Evolutionary conservation across 1,140 invertebrate species (phyloP).

Genomic region (Dolichoris vasculosae): DNA sequence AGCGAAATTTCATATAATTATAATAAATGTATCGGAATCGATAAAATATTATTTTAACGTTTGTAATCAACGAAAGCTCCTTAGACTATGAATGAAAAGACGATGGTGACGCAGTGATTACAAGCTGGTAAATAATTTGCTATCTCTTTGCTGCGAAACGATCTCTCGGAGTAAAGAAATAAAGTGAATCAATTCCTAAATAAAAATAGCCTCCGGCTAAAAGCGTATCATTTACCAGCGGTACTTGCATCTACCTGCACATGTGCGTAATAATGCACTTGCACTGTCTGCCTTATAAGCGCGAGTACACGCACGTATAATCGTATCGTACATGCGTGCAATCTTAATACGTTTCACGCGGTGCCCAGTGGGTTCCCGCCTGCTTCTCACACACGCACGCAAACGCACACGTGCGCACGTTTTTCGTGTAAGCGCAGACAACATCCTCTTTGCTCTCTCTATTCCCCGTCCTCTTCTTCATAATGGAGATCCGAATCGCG

Average conservation of each 20-base stretch:
- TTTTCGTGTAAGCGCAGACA: not conserved
- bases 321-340: conserved; percentile 37
- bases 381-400: not conserved
- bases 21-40: too few relatives aligned
- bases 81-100: not conserved
- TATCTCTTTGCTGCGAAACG: not conserved
- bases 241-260: conserved; percentile 18
- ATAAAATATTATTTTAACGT: not conserved
- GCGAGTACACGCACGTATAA: not conserved
- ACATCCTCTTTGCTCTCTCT: conserved; percentile 14
- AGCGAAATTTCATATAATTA: not conserved
- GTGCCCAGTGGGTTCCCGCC: conserved; percentile 44
- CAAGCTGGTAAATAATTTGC: not conserved
- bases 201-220: conserved; percentile 9
- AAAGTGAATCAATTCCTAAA: conserved; percentile 23
- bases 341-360: conserved; percentile 54
- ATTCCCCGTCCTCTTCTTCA: not conserved
- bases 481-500: conserved; percentile 59
- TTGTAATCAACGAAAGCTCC: not conserved
- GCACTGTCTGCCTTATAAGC: not conserved
- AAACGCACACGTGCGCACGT: not conserved
- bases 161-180: conserved; percentile 7
- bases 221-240: conserved; percentile 41
- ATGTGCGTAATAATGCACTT: conserved; percentile 35
- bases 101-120: not conserved